phyloP scores from a whole-genome alignment of 1,140 invertebrate species.

The Eupristina koningsbergeri region DNA sequence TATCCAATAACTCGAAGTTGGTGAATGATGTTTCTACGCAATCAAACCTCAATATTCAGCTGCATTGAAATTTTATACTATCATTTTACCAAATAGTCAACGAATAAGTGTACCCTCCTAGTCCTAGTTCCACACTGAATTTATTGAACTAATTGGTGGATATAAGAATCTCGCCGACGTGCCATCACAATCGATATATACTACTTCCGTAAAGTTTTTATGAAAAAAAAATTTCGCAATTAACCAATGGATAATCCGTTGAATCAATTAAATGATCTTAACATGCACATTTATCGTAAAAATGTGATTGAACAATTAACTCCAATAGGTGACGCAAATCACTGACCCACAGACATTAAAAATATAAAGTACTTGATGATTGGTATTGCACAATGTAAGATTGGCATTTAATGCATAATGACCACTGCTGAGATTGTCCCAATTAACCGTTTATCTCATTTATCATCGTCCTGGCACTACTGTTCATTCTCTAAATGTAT shows the following conservation, averaged over 20 bases:
- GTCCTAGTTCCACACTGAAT: background rate
- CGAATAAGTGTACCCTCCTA: too few species aligned
- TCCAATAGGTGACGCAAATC: background rate
- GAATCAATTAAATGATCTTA: background rate
- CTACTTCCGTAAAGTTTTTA: background rate
- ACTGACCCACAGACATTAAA: background rate
- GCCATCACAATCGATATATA: background rate
- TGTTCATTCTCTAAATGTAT: background rate
- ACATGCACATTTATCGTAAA: background rate
- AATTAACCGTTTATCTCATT: background rate
- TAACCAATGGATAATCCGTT: background rate
- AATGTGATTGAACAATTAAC: background rate
- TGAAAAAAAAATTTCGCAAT: background rate
- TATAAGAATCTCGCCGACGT: too few species aligned
- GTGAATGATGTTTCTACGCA: background rate
- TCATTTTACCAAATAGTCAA: background rate
- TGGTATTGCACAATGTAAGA: too few species aligned
- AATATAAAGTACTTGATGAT: background rate
- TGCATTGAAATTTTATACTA: background rate
- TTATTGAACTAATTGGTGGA: background rate
- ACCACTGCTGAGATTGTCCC: too few species aligned
- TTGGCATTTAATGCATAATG: too few species aligned
- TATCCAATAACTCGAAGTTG: background rate
- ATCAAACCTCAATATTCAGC: background rate
- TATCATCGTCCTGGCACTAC: background rate